Evolutionary conservation across 2,888 invertebrate genomes (phyloP), one percentile per base, ranked within the genome.

Genomic region (Theodoxus fluviatilis): DNA sequence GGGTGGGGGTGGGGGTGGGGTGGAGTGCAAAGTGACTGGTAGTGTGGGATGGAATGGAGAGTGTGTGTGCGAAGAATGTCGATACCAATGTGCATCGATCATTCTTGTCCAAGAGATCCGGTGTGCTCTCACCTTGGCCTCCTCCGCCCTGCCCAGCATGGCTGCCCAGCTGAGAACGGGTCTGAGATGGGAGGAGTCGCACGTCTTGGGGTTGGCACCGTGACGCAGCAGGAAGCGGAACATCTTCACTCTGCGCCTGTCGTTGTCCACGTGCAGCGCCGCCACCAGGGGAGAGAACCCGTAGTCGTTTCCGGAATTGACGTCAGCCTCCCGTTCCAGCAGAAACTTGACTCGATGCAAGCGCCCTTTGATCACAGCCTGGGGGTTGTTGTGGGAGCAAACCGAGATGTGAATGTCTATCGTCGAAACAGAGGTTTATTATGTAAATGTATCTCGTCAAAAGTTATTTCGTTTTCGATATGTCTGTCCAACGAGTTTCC

Each of bases 101-200:
- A n/a, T n/a, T n/a, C n/a, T n/a, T n/a, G n/a, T n/a, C n/a, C n/a
- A n/a, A n/a, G n/a, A n/a, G n/a, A n/a, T n/a, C n/a, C n/a, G 22
- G 22, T n/a, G 28, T 1, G 2, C 55, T 55, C 9, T 38, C 3
- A 57, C 2, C 12, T 68, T 70, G 18, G 78, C 77, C 73, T 83
- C 78, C 33, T 76, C 74, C 9, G 57, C 59, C 28, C 82, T 71
- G 0, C 81, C 80, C 25, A 84, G 74, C 6, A 76, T 43, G 61
- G 78, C 77, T 1, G 82, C 81, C 84, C 85, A 85, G 0, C 77
- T 74, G 40, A 85, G 68, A 2, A 79, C 80, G 35, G 76, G 77
- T 22, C 83, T 73, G 55, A 77, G 74, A 35, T 79, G 70, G 28
- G 71, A 75, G 0, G 68, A 71, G 65, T 84, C 83, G 22, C 73